phyloP scores from a whole-genome alignment of 2,888 invertebrate genomes.

The Lamproptera curius region DNA sequence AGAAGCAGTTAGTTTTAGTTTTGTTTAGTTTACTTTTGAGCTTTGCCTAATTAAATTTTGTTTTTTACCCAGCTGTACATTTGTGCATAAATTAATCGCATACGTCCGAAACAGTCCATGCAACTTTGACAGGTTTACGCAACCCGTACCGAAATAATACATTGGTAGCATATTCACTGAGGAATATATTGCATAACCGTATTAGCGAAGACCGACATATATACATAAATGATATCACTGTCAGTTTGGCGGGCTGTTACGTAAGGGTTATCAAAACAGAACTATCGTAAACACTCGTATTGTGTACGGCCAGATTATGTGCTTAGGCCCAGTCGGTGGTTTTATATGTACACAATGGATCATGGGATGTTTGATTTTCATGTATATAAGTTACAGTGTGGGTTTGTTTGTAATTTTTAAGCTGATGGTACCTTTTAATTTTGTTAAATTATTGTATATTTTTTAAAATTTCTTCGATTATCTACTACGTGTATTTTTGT shows the following conservation, averaged over 20 bases:
- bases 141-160: slow-evolving; percentile 15
- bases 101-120: slow-evolving; percentile 1
- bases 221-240: background rate
- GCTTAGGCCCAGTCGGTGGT: background rate
- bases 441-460: too few relatives aligned
- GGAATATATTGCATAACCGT: slow-evolving; percentile 4
- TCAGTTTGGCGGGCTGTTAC: slow-evolving; percentile 1
- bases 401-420: too few relatives aligned
- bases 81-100: background rate
- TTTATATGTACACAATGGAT: too few relatives aligned
- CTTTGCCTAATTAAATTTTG: too few relatives aligned
- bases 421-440: too few relatives aligned
- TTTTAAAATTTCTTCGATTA: too few relatives aligned
- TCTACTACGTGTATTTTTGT: too few relatives aligned
- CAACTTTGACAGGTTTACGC: slow-evolving; percentile 5
- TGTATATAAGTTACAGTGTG: too few relatives aligned
- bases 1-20: too few relatives aligned
- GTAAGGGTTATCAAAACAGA: background rate
- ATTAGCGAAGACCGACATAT: background rate
- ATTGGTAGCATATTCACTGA: slow-evolving; percentile 1
- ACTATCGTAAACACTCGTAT: background rate
- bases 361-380: too few relatives aligned
- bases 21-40: too few relatives aligned
- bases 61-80: background rate
- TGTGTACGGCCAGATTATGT: background rate